Conservation (phyloP, 2,888 invertebrate genomes). For the Stenodera caucasica region DNA sequence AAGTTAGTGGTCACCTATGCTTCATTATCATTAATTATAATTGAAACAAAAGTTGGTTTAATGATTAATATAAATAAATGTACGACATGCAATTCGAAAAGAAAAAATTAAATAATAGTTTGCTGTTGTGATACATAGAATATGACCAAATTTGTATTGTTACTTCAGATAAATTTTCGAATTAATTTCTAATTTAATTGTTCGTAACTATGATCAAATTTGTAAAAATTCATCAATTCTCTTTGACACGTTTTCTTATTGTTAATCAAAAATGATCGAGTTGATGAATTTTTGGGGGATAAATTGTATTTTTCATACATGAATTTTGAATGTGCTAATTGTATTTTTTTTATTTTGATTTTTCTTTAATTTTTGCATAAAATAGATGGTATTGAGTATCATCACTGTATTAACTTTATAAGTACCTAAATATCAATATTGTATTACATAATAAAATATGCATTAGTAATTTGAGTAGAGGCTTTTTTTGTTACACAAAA, state of each 20-base stretch:
- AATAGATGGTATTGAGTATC: slow-evolving; percentile 24
- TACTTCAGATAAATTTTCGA: slow-evolving; percentile 21
- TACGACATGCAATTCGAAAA: slow-evolving; percentile 19
- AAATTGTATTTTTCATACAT: slow-evolving; percentile 19
- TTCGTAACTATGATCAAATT: slow-evolving; percentile 10
- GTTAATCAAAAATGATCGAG: slow-evolving; percentile 19
- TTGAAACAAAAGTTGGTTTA: slow-evolving; percentile 9
- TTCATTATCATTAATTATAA: slow-evolving; percentile 16
- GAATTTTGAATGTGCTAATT: slow-evolving; percentile 4
- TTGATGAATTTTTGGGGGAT: slow-evolving; percentile 30
- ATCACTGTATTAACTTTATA: slow-evolving; percentile 31
- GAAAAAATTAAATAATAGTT: slow-evolving; percentile 30
- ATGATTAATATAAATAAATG: slow-evolving; percentile 24
- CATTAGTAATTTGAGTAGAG: slow-evolving; percentile 27
- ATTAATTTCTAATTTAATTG: slow-evolving; percentile 21
- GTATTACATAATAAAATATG: slow-evolving; percentile 29
- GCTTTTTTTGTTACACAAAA: slow-evolving; percentile 17
- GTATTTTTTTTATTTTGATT: slow-evolving; percentile 21
- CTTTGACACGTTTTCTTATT: background rate
- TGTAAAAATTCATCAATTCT: slow-evolving; percentile 24
- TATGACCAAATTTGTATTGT: slow-evolving; percentile 38
- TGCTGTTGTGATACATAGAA: slow-evolving; percentile 42
- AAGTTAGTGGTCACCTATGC: slow-evolving; percentile 23
- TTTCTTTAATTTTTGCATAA: slow-evolving; percentile 16
- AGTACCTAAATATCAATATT: slow-evolving; percentile 8